Evolutionary conservation across 2,113 vertebrate genomes (phyloP), one percentile per base, ranked within the genome.

Genomic region (Pithys albifrons): DNA sequence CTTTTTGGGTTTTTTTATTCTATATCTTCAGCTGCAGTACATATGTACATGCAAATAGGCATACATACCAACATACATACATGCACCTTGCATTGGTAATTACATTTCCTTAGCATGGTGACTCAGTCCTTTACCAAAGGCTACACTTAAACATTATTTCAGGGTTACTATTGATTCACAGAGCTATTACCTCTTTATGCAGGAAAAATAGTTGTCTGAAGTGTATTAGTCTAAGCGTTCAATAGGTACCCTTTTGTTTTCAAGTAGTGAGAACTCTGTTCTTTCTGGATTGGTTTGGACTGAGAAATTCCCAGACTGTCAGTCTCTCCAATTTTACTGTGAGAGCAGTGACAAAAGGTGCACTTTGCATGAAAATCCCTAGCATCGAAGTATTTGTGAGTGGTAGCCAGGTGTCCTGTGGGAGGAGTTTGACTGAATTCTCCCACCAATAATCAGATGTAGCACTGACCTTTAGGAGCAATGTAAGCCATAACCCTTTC

Each of bases 381-480:
- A 58, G 6, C 3, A 37, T n/a, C 28, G 39, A 43, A 79, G 20
- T 35, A 65, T 22, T 45, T 75, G 24, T 51, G 46, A 24, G 9
- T 10, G 79, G 41, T 54, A 88, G 11, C 29, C 45, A 55, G 12
- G 23, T 17, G 7, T 54, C 41, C 46, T 49, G 7, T 43, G 46
- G 35, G 58, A 88, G 19, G 25, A 79, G 73, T 49, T 93, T 81
- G 28, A 45, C 62, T 74, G 43, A 89, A 61, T 79, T 52, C 12
- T 89, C 18, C 29, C 45, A 67, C 31, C 37, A 57, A 11, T 74
- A 72, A 64, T 57, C 67, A 37, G 17, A 67, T 9, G 5, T 81
- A 72, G 10, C 31, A 22, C 37, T 88, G 58, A 89, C 24, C 62
- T 92, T 93, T 82, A 92, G 54, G 49, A 73, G 14, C 48, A 85